Conservation (phyloP, 2,113 vertebrate genomes). For the Albula glossodonta region DNA sequence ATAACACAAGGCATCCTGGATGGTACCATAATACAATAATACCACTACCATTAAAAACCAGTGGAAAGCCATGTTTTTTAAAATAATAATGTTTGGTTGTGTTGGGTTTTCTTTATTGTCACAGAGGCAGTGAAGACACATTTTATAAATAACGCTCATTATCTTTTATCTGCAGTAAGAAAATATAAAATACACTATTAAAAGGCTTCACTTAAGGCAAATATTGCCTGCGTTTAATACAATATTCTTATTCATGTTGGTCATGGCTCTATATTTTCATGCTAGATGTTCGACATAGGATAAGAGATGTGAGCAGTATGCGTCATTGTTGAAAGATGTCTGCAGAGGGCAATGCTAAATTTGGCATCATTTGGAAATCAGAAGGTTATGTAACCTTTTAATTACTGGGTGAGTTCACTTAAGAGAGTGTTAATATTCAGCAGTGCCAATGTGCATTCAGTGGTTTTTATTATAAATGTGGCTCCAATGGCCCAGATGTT, state of each 20-base stretch:
- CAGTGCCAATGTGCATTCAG: not conserved
- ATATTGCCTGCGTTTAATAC: too few species aligned
- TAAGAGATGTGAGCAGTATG: not conserved
- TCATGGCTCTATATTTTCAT: too few species aligned
- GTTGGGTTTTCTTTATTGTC: not conserved
- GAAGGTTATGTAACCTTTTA: not conserved
- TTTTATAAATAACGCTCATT: not conserved
- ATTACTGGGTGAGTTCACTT: conserved; percentile 11
- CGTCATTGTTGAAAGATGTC: not conserved
- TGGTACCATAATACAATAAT: not conserved
- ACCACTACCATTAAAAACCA: not conserved
- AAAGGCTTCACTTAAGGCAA: too few species aligned
- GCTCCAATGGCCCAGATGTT: not conserved
- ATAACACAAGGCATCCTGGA: too few species aligned
- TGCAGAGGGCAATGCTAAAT: not conserved
- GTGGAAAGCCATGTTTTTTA: not conserved
- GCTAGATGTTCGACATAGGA: too few species aligned
- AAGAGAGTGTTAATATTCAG: not conserved
- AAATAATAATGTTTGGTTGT: not conserved
- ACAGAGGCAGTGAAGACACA: not conserved
- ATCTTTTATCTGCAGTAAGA: too few species aligned
- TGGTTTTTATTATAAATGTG: not conserved
- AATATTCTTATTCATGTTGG: too few species aligned
- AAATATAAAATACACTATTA: too few species aligned
- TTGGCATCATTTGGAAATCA: not conserved